Percentiles rank a stretch among this genome's conserved stretches.
Evolutionary conservation across 2,797 vertebrate species (phyloP).

Genomic region (Hippopotamyrus pictus): DNA sequence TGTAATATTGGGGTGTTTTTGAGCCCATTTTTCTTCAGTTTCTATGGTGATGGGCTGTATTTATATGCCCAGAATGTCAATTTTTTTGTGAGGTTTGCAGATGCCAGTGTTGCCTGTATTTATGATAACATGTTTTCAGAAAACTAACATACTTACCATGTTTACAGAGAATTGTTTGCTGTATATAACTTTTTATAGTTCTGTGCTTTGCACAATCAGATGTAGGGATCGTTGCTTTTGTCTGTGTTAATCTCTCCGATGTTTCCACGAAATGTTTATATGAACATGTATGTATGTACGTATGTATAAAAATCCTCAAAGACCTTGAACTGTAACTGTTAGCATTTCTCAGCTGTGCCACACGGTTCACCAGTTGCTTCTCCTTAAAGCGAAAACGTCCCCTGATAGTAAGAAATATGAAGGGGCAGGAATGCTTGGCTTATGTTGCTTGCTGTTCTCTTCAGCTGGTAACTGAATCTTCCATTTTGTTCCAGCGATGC

Average conservation of each 20-base stretch:
- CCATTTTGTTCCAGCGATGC: constrained; percentile 78
- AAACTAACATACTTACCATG: constrained; percentile 91
- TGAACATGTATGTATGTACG: constrained; percentile 41
- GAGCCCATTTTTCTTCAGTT: constrained; percentile 61
- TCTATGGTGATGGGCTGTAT: constrained; percentile 74
- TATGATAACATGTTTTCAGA: constrained; percentile 76
- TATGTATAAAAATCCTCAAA: constrained; percentile 58
- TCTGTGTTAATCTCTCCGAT: constrained; percentile 78
- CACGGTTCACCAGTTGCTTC: constrained; percentile 80
- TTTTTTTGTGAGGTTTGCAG: constrained; percentile 82
- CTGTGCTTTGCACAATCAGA: constrained; percentile 84
- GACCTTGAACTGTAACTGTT: constrained; percentile 81
- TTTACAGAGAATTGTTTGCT: constrained; percentile 97
- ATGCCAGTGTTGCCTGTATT: constrained; percentile 95
- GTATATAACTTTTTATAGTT: constrained; percentile 96
- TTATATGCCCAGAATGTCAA: constrained; percentile 78
- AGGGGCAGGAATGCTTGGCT: constrained; percentile 61
- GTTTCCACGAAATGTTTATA: constrained; percentile 60
- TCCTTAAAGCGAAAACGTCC: constrained; percentile 48
- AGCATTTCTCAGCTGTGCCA: constrained; percentile 80
- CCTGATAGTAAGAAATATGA: constrained; percentile 54
- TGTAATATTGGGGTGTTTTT: constrained; percentile 64
- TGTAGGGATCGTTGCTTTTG: constrained; percentile 56
- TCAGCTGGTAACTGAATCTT: constrained; percentile 70
- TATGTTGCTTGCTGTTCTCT: constrained; percentile 72